Evolutionary conservation across 2,797 vertebrate genomes (phyloP), one percentile per base, ranked within the genome.

Genomic region (Pseudochromis fuscus): DNA sequence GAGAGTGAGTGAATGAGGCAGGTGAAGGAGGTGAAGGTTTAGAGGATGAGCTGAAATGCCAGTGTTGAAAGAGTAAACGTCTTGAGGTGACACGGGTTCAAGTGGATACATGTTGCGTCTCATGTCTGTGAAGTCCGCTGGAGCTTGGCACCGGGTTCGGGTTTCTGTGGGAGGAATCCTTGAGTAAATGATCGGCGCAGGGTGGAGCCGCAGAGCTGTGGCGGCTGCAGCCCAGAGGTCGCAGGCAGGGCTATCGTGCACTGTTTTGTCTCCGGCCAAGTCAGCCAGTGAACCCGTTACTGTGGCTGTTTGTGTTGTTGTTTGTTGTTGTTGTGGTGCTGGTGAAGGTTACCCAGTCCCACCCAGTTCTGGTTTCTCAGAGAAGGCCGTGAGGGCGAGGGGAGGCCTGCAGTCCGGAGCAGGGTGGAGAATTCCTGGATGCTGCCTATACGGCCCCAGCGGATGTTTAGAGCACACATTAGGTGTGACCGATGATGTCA

Each of bases 391-490:
- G 51, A 79, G 75, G 63, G 65, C 13, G 16, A 67, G 79, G 72
- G 66, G 74, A 78, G 84, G 79, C 81, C 79, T 11, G 83, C 72
- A 86, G 59, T 64, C 85, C 67, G 18, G 84, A 81, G 82, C 75
- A 85, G 89, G 90, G 91, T 75, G 91, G 90, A 92, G 91, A 94
- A 94, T 94, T 94, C 92, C 93, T 94, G 94, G 93, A 94, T 93
- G 78, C 90, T 88, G 91, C 84, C 79, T 92, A 77, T 81, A 89
- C 73, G 65, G 90, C 81, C 81, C 88, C 82, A 89, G 55, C 89
- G 91, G 92, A 94, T 94, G 93, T 94, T 94, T 94, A 92, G 90
- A 88, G 88, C 89, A 90, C 83, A 89, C 90, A 87, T 85, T 88
- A 92, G 91, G 89, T 92, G 90, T 91, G 88, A 93, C 91, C 89